Evolutionary conservation across 2,888 invertebrate genomes (phyloP).

Genomic region (Troides helena): DNA sequence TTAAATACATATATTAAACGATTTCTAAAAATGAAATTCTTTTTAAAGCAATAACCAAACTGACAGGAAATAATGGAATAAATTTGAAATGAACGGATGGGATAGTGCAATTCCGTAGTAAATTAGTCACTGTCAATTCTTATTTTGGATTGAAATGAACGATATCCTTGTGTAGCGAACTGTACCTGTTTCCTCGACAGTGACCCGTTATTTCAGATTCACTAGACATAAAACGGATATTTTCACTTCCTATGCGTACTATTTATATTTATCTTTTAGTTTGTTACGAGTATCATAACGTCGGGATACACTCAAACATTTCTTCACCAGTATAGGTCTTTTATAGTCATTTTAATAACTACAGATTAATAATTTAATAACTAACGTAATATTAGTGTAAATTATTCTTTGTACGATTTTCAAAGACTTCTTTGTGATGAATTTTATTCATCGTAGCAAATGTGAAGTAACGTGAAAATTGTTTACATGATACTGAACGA

Average conservation of each 20-base stretch:
- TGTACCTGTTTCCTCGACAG: slow-evolving; percentile 51
- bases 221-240: slow-evolving; percentile 44
- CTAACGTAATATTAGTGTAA: too few species aligned
- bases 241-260: slow-evolving; percentile 42
- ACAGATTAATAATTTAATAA: too few species aligned
- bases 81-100: slow-evolving; percentile 23
- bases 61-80: neutral
- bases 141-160: slow-evolving; percentile 42
- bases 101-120: slow-evolving; percentile 22
- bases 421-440: too few species aligned
- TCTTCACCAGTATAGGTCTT: too few species aligned
- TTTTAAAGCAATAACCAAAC: neutral
- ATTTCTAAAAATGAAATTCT: neutral
- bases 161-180: slow-evolving; percentile 48
- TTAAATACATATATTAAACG: neutral
- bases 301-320: too few species aligned
- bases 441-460: too few species aligned
- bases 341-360: too few species aligned
- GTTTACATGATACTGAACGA: too few species aligned
- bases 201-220: slow-evolving; percentile 66
- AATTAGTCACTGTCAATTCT: slow-evolving; percentile 53
- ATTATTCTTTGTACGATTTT: too few species aligned
- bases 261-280: neutral
- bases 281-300: neutral
- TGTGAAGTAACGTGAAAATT: too few species aligned